Base-by-base conservation (phyloP, 2,888 invertebrate genomes). In the Drosophila affinis region DNA sequence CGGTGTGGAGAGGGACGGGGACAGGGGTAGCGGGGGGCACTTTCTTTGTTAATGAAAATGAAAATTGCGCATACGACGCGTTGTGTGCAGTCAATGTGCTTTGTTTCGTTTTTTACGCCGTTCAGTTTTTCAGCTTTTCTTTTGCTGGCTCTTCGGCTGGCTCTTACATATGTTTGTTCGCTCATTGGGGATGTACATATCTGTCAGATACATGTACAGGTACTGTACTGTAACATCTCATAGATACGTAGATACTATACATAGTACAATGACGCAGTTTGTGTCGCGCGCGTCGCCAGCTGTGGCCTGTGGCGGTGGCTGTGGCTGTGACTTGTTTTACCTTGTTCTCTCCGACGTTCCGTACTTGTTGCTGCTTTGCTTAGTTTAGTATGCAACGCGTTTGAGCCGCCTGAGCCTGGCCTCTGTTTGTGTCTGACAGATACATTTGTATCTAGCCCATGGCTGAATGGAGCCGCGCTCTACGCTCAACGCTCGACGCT, bases 81-180 rank as follows among this genome's bases (percentile, higher is more conserved):
- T 68, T 65, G 64, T 57, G 46, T 59, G 46, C 64, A 72, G 75
- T 47, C 60, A 34, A 70, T 65, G 60, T 53, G 78, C 70, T 75
- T 78, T 79, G 82, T 74, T 79, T 72, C 51, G 60, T 76, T 85
- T 85, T 85, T 79, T 72, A 79, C 79, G 78, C 62, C 75, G 60
- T 32, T 64, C 62, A 46, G 62, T 24, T 58, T 60, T 69, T 29
- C 29, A 9, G 29, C 29, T 29, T 29, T 29, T 29, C 29, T 29
- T 29, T 49, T 44, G 34, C 12, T n/a, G n/a, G n/a, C 21, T 27
- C 48, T 17, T 57, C 57, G 52, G 18, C 52, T 62, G 52, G 18
- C 52, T 21, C 48, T 53, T 58, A 53, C 60, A 61, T 49, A 60
- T 45, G 34, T 55, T 32, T 32, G 32, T 18, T 34, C 48, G 39